Conservation (phyloP, 2,113 vertebrate species). For the Seriola dumerili region DNA sequence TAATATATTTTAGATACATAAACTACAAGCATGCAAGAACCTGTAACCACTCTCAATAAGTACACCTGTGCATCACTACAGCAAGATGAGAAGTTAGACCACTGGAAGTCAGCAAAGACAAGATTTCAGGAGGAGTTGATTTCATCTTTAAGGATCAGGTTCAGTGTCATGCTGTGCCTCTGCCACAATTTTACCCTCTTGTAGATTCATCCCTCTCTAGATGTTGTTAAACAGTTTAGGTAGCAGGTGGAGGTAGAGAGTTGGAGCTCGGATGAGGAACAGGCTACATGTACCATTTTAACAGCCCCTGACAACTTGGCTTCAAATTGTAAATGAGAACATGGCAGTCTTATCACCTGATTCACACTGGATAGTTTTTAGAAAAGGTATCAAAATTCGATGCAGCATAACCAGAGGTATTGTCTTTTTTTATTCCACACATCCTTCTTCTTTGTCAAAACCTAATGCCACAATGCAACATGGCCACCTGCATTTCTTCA, state of each 20-base stretch:
- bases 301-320: background rate
- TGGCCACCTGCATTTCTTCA: background rate
- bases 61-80: too few relatives aligned
- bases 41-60: too few relatives aligned
- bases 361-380: background rate
- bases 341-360: background rate
- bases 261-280: background rate
- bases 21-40: too few relatives aligned
- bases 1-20: background rate
- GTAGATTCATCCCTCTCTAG: too few relatives aligned
- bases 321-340: background rate
- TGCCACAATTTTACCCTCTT: too few relatives aligned
- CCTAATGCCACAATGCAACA: background rate
- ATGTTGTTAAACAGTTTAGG: too few relatives aligned
- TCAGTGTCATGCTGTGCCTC: background rate
- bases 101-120: too few relatives aligned
- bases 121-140: background rate
- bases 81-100: too few relatives aligned
- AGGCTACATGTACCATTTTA: too few relatives aligned
- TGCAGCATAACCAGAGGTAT: background rate
- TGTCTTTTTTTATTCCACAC: background rate
- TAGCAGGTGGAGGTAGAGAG: background rate
- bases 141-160: background rate
- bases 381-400: background rate
- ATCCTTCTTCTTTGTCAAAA: background rate